These are phyloP conservation scores for Iguana delicatissima DNA, from an alignment of 2,797 vertebrate species.

Conservation along the genomic window DNA sequence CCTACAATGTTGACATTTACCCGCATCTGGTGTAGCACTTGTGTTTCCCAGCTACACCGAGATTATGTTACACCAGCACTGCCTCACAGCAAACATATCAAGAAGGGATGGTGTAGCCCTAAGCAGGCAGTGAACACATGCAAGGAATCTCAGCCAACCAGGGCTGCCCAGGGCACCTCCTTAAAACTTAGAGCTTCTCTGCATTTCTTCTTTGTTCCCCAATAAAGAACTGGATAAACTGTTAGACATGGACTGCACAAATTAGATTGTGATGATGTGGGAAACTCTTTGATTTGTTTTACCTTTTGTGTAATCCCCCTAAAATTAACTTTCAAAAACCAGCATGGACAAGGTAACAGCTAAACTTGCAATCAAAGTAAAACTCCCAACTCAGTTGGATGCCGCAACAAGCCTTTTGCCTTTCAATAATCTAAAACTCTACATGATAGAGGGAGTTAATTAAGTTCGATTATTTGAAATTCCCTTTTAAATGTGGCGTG, in stretches of 20 bases:
- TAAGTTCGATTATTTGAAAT: background rate
- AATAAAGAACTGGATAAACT: background rate
- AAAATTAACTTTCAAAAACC: background rate
- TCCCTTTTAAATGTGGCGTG: background rate
- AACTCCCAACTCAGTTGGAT: background rate
- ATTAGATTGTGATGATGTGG: background rate
- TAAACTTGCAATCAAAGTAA: background rate
- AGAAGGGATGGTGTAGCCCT: background rate
- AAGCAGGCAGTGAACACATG: background rate
- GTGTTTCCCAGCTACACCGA: background rate
- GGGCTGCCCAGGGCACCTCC: too few relatives aligned
- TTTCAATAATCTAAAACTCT: background rate
- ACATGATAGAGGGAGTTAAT: background rate
- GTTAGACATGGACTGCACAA: background rate
- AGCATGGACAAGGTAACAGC: background rate
- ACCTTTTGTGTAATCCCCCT: background rate
- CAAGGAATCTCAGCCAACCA: too few relatives aligned
- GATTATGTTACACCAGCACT: background rate
- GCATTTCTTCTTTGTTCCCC: background rate
- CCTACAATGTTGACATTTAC: background rate
- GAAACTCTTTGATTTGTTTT: background rate
- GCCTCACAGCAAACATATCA: background rate
- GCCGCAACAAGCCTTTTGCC: background rate
- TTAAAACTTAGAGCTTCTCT: background rate
- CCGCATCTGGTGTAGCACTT: background rate